Percentiles rank a stretch among this genome's conserved stretches.
Conservation (phyloP, 2,888 invertebrate species). For the Antitype chi region DNA sequence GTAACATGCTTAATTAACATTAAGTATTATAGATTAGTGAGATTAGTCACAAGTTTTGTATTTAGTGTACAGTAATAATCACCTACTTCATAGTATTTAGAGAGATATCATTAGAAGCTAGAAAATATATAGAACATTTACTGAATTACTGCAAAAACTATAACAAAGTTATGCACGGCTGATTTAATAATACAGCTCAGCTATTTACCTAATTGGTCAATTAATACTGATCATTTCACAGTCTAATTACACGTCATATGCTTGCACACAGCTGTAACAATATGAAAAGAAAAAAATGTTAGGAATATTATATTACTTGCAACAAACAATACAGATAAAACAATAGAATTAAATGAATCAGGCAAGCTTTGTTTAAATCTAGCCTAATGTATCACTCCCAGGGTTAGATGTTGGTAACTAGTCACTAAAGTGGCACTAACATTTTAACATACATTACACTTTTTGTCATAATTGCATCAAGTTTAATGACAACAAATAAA, state of each 20-base stretch:
- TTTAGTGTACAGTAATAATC: constrained; percentile 8
- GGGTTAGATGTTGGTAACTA: constrained; percentile 35
- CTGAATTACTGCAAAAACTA: constrained; percentile 38
- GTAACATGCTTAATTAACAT: neutral
- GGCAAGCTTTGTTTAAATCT: constrained; percentile 55
- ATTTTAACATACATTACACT: neutral
- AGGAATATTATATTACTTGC: constrained; percentile 39
- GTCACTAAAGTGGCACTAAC: neutral
- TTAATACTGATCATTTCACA: constrained; percentile 51
- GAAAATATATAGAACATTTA: constrained; percentile 31
- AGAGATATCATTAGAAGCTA: constrained; percentile 22
- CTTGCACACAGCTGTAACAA: constrained; percentile 25
- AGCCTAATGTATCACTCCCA: constrained; percentile 53
- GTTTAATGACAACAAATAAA: neutral
- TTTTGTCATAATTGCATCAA: neutral
- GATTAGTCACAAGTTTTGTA: constrained; percentile 10
- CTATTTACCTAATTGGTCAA: constrained; percentile 41
- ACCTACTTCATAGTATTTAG: constrained; percentile 12
- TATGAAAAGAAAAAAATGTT: constrained; percentile 24
- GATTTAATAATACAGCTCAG: constrained; percentile 39
- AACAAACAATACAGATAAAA: constrained; percentile 36
- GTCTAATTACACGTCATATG: constrained; percentile 32
- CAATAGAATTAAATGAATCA: constrained; percentile 53
- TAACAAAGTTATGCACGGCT: constrained; percentile 39
- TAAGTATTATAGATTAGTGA: neutral